Conservation (phyloP, 1,140 invertebrate species). For the Aphelinus certus region DNA sequence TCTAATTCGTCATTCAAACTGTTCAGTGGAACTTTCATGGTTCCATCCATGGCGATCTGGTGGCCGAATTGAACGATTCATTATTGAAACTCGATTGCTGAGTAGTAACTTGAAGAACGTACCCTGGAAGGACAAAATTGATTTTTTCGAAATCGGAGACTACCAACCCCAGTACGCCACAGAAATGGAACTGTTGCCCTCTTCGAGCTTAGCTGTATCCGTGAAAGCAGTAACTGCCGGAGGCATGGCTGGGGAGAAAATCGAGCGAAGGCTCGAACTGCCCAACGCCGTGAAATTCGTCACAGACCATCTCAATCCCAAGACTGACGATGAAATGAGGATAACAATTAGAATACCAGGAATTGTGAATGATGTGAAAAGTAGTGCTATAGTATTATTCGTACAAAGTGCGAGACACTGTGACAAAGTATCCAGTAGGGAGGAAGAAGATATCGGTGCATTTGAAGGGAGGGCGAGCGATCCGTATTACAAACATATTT, state of each 20-base stretch:
- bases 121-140: not conserved
- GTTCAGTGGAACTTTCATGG: constrained; percentile 39
- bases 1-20: not conserved
- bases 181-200: constrained; percentile 39
- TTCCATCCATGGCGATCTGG: constrained; percentile 44
- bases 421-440: constrained; percentile 13
- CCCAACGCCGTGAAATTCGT: constrained; percentile 35
- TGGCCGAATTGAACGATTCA: constrained; percentile 31
- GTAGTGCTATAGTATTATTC: constrained; percentile 38
- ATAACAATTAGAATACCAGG: constrained; percentile 45
- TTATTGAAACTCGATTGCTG: constrained; percentile 9
- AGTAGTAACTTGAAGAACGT: constrained; percentile 26
- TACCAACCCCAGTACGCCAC: constrained; percentile 36
- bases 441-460: not conserved
- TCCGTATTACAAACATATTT: constrained; percentile 35
- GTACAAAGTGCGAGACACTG: constrained; percentile 44
- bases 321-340: constrained; percentile 21
- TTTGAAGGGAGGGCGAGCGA: not conserved
- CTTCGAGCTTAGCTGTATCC: constrained; percentile 39
- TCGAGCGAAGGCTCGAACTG: not conserved
- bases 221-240: constrained; percentile 38
- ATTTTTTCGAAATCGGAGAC: not conserved
- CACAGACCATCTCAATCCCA: not conserved
- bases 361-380: constrained; percentile 40
- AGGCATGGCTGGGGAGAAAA: not conserved